These are phyloP conservation scores for Macrostomum lignano DNA, from an alignment of 1,140 invertebrate genomes.

Conservation along the genomic window DNA sequence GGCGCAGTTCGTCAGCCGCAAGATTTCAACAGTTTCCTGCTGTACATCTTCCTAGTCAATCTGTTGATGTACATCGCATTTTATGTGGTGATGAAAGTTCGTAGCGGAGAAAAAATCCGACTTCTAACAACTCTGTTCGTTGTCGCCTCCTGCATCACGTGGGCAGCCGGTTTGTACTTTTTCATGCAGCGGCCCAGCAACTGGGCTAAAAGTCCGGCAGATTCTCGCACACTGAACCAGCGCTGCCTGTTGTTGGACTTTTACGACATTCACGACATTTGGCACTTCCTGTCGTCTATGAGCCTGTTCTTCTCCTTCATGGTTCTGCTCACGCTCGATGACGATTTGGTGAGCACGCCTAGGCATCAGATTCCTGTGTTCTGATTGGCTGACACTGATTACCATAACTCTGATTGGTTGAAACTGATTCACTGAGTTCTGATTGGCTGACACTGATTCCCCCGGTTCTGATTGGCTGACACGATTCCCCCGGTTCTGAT, in stretches of 20 bases:
- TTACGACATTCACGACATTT: slow-evolving; percentile 59
- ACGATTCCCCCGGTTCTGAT: too few relatives aligned
- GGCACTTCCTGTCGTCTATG: slow-evolving; percentile 56
- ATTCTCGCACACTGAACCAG: slow-evolving; percentile 44
- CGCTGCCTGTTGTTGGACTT: slow-evolving; percentile 44
- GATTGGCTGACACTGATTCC: too few relatives aligned
- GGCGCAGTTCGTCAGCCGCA: too few relatives aligned
- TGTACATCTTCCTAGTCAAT: slow-evolving; percentile 53
- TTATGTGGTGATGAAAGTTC: slow-evolving; percentile 58
- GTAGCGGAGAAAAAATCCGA: slow-evolving; percentile 38
- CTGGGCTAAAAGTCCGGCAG: slow-evolving; percentile 46
- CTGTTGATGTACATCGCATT: slow-evolving; percentile 48
- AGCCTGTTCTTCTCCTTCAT: slow-evolving; percentile 56
- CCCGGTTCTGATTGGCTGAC: too few relatives aligned
- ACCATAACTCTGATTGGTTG: too few relatives aligned
- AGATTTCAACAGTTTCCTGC: slow-evolving; percentile 50
- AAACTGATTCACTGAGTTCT: too few relatives aligned
- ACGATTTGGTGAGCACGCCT: too few relatives aligned
- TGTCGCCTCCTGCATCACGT: slow-evolving; percentile 35
- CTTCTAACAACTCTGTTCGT: slow-evolving; percentile 37
- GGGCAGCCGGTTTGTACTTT: slow-evolving; percentile 41
- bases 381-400: too few relatives aligned
- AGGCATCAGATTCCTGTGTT: too few relatives aligned
- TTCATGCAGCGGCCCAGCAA: slow-evolving; percentile 47
- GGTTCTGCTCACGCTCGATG: too few relatives aligned